These are phyloP conservation scores for fruit fly (Drosophila melanogaster) DNA, from an alignment of 1,140 invertebrate species.

Conservation along the genomic window Release_6_plus_ISO1_MT NT_033777.3:17782501-17783000, in stretches of 20 bases:
- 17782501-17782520: conserved; percentile 45
- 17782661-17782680: conserved; percentile 59
- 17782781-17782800: conserved; percentile 1
- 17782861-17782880: conserved; percentile 49
- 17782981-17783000: conserved; percentile 35
- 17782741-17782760: conserved; percentile 9
- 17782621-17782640: conserved; percentile 22
- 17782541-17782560: conserved; percentile 28
- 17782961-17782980: conserved; percentile 3
- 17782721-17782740: conserved; percentile 42
- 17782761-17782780: conserved; percentile 1
- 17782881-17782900: conserved; percentile 61
- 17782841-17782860: conserved; percentile 32
- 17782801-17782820: conserved; percentile 15
- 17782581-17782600: conserved; percentile 70
- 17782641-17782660: conserved; percentile 53
- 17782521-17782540: conserved; percentile 11
- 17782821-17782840: conserved; percentile 63
- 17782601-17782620: conserved; percentile 37
- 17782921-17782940: conserved; percentile 49
- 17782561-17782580: conserved; percentile 55
- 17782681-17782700: conserved; percentile 40
- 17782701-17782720: conserved; percentile 36
- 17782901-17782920: conserved; percentile 44
- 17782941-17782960: conserved; percentile 30